phyloP scores from a whole-genome alignment of 1,140 invertebrate genomes.

The Melitaea cinxia region DNA sequence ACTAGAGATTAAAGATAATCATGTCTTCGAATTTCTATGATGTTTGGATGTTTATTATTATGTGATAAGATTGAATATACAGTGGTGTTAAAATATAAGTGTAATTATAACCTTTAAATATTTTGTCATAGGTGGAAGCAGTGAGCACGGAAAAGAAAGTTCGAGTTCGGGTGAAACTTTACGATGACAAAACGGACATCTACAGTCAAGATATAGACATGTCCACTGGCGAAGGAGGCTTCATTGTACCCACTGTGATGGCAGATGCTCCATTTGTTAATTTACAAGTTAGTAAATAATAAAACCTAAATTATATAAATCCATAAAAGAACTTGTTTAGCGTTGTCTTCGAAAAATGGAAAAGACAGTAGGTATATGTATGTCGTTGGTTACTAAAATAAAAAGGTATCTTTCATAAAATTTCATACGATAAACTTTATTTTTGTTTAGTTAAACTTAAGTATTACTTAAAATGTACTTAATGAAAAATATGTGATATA shows the following conservation, averaged over 20 bases:
- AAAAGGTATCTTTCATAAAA: too few species aligned
- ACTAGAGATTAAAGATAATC: too few species aligned
- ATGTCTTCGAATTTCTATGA: too few species aligned
- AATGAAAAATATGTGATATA: too few species aligned
- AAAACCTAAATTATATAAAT: neutral
- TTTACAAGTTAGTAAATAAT: conserved; percentile 79
- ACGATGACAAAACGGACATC: conserved; percentile 85
- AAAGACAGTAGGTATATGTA: neutral
- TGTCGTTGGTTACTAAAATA: too few species aligned
- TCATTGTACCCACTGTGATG: conserved; percentile 84
- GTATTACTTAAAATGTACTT: too few species aligned
- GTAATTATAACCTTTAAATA: too few species aligned
- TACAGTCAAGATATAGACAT: conserved; percentile 87
- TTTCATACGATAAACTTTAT: too few species aligned
- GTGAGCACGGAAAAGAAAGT: conserved; percentile 85
- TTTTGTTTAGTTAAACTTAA: too few species aligned
- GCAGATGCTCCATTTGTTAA: conserved; percentile 84
- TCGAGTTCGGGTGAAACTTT: conserved; percentile 84
- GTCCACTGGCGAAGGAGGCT: conserved; percentile 83
- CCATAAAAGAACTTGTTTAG: neutral
- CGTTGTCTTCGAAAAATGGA: neutral
- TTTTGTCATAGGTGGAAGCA: conserved; percentile 83
- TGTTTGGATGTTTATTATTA: too few species aligned
- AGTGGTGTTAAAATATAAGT: too few species aligned
- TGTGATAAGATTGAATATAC: too few species aligned